Evolutionary conservation across 2,888 invertebrate species (phyloP).

Genomic region (Neocrepidodera transversa): DNA sequence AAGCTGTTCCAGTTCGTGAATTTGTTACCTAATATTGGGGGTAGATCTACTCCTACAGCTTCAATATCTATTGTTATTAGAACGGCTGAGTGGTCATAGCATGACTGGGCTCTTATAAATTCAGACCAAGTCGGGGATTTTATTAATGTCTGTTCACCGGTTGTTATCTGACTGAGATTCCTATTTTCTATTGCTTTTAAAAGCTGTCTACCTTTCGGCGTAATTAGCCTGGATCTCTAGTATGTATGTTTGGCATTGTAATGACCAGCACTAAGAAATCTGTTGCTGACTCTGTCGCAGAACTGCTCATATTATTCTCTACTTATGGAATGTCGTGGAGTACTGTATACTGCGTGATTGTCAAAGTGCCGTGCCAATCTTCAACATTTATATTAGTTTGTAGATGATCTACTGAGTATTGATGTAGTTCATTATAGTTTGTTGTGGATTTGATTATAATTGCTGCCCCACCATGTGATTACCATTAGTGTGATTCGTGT

Average conservation of each 20-base stretch:
- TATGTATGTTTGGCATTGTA: constrained; percentile 14
- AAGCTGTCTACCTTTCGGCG: neutral
- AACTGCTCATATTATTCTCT: neutral
- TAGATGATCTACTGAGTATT: no score
- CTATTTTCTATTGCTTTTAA: neutral
- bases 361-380: neutral
- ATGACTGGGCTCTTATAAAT: no score
- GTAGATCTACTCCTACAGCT: no score
- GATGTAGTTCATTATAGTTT: neutral
- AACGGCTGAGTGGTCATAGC: no score
- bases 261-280: constrained; percentile 9
- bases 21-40: no score
- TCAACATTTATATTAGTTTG: neutral
- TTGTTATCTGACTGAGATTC: neutral
- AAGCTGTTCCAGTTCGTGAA: no score
- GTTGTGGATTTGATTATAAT: neutral
- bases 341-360: constrained; percentile 24
- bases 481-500: neutral
- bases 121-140: neutral
- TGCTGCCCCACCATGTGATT: neutral
- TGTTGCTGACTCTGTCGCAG: neutral
- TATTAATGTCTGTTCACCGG: neutral
- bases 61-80: no score
- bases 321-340: neutral
- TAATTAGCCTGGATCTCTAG: constrained; percentile 4